Evolutionary conservation across 1,140 invertebrate genomes (phyloP), one percentile per base, ranked within the genome.

Genomic region (Maconellicoccus hirsutus): DNA sequence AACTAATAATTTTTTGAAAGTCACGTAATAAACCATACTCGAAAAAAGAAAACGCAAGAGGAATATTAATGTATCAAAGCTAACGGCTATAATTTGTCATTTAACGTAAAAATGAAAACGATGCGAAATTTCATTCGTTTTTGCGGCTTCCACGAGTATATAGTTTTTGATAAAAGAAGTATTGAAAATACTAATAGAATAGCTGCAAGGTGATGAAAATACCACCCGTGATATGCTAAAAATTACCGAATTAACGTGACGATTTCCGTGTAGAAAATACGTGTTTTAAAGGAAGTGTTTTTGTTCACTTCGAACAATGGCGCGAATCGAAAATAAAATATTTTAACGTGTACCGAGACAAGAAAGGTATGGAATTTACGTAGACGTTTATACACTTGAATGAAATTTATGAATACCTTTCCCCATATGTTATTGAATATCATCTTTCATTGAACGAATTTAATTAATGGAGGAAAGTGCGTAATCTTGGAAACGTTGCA

Each of bases 31-130:
- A 52, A 52, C 42, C 42, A 52, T 52, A 52, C 42, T 19, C 12
- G 42, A 52, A 52, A 52, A 52, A 52, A 52, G 42, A 52, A 52
- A 52, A 52, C 42, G 42, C 42, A 52, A 52, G n/a, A 52, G 42
- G 42, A 52, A 52, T 52, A 52, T 52, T 52, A 52, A 52, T 52
- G 42, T 16, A 16, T 52, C 6, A 19, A 52, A 14, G n/a, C 42
- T 16, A 16, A 8, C 16, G 42, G 42, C 42, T 52, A 52, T 52
- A 52, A 52, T 52, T 52, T 52, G 42, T 52, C 42, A 52, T 52
- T 52, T 52, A 52, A 19, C n/a, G 42, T 33, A 52, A 52, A 52
- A 52, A 52, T 52, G 42, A 52, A 52, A 52, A 16, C 42, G 42
- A 52, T 52, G 42, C 42, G 42, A 33, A 52, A 52, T 52, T 52